Base-by-base conservation (phyloP, 1,140 invertebrate genomes). In the Bombus superbus region DNA sequence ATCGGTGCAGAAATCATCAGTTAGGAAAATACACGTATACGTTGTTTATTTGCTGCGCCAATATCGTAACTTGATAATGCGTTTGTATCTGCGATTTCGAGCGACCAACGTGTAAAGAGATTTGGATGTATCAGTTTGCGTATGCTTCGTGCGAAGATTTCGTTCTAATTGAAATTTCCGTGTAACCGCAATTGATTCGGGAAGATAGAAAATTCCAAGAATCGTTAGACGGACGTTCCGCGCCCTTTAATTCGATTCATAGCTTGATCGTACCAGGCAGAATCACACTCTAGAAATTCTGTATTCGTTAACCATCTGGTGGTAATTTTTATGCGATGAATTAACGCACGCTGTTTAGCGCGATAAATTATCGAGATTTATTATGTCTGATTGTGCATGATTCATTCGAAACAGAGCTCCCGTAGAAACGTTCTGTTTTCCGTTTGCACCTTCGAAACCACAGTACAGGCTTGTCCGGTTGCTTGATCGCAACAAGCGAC, bases 211-310 rank as follows among this genome's bases (percentile, higher is more conserved):
- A 44, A 71, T 78, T 59, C 35, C 64, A 78, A 15, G 57, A 73
- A 80, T 80, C 22, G 68, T 73, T 66, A 38, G 57, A 84, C 86
- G 84, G 88, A 87, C 75, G 85, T 81, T 80, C 81, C 47, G n/a
- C 81, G 82, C 83, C 83, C 83, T 85, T 85, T 85, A 69, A 40
- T 71, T 79, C 53, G 53, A 53, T 53, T 53, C 47, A 2, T 66
- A 13, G 82, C 18, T 25, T 44, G 82, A 79, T 84, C n/a, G 64
- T 35, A 79, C 59, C 64, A 76, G 5, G 18, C 2, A 38, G n/a
- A 25, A 40, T 25, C 47, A 15, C 47, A 28, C 10, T 4, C 22
- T 5, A 38, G 25, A 38, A n/a, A 81, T 66, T 78, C 32, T 35
- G 18, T 38, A 59, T 76, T 76, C 53, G 62, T 79, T 32, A 68